Conservation (phyloP, 1,140 invertebrate species). For the Meloidogyne hapla region DNA sequence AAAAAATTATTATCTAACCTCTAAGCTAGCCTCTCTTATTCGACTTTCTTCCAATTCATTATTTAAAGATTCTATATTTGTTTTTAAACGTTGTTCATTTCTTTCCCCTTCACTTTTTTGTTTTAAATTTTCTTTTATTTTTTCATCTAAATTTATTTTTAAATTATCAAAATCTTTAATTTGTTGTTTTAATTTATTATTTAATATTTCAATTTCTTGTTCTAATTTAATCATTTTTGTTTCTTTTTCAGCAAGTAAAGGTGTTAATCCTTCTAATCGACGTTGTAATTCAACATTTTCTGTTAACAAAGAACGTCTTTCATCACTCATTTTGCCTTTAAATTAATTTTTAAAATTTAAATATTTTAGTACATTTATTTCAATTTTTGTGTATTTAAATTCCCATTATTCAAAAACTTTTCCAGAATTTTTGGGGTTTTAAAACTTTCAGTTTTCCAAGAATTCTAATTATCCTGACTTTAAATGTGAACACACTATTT, state of each 20-base stretch:
- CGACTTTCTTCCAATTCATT: conserved; percentile 23
- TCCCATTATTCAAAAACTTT: no score
- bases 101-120: conserved; percentile 29
- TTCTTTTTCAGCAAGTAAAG: conserved; percentile 52
- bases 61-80: conserved; percentile 16
- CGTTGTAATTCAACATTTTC: conserved; percentile 53
- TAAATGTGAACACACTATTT: no score
- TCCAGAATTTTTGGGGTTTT: no score
- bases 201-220: conserved; percentile 37
- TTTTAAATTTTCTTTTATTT: conserved; percentile 36
- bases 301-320: conserved; percentile 34
- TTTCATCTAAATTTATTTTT: conserved; percentile 33
- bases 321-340: conserved; percentile 19
- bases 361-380: no score
- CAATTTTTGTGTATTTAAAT: no score
- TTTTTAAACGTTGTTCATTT: conserved; percentile 8
- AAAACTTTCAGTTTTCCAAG: no score
- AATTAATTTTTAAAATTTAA: background rate
- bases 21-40: background rate
- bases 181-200: conserved; percentile 10
- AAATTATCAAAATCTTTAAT: conserved; percentile 13
- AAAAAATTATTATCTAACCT: background rate
- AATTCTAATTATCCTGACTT: no score
- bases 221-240: conserved; percentile 43
- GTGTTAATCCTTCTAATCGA: conserved; percentile 50